Evolutionary conservation across 2,113 vertebrate genomes (phyloP), one percentile per base, ranked within the genome.

Genomic region (Oriolus oriolus): DNA sequence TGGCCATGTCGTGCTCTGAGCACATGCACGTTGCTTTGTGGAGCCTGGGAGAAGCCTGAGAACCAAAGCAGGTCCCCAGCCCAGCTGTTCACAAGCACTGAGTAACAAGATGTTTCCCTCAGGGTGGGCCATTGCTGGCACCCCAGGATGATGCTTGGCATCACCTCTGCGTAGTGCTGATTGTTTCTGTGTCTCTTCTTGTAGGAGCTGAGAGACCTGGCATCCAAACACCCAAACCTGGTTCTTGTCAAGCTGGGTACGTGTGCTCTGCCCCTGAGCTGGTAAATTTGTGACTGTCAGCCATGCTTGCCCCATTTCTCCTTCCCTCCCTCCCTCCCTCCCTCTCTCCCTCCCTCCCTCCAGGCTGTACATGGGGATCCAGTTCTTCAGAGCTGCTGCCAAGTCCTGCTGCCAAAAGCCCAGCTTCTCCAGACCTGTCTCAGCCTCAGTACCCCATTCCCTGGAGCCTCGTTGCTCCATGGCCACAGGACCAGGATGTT

Each of bases 171-270:
- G 64, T 76, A 0, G 0, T 2, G 5, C 47, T 90, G 37, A 70
- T 31, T 52, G 23, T 75, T 76, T 77, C 84, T 6, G 0, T 54
- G 15, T 95, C 78, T 96, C 35, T 91, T 44, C 71, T 92, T 44
- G 16, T 84, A 97, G 96, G 96, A 97, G 83, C 86, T 97, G 91
- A 95, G 90, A 65, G 93, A 96, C 73, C 73, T 97, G 89, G 89
- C 95, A 45, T 94, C 91, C 59, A 96, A 65, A 76, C 96, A 97
- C 73, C 50, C 89, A 50, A 96, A 96, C 44, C 13, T 97, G 75
- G 60, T 94, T 68, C 90, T 97, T 41, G 44, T 96, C 68, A 89
- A 90, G 64, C 87, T 97, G 90, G 95, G 96, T 97, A 96, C 3
- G 96, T 96, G 69, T 0, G 0, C 49, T 68, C 26, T 69, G 44